Evolutionary conservation across 2,113 vertebrate genomes (phyloP).

Genomic region (Orycteropus afer): DNA sequence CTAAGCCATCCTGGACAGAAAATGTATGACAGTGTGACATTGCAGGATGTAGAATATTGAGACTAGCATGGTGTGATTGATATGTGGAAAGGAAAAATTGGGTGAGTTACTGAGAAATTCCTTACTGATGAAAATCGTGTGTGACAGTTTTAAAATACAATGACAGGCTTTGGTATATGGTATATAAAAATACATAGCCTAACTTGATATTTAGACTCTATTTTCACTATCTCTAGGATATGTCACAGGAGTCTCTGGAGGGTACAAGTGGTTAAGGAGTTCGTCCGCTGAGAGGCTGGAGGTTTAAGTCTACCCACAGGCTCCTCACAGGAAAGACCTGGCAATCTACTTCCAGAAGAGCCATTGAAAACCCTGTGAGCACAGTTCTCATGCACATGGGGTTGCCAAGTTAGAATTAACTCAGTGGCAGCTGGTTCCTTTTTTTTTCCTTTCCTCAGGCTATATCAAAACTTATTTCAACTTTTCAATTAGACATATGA

Average conservation of each 20-base stretch:
- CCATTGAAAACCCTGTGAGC: not conserved
- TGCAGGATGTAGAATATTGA: not conserved
- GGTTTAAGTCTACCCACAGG: not conserved
- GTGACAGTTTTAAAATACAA: not conserved
- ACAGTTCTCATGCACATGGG: not conserved
- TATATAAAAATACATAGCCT: not conserved
- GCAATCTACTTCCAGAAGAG: not conserved
- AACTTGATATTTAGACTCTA: not conserved
- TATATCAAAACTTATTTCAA: not conserved
- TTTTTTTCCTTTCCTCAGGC: not conserved
- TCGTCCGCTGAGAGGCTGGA: not conserved
- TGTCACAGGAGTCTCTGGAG: not conserved
- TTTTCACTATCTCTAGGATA: not conserved
- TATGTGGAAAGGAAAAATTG: not conserved
- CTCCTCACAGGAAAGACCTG: not conserved
- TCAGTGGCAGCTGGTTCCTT: not conserved
- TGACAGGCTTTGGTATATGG: not conserved
- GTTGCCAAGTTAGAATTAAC: not conserved
- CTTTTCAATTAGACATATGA: not conserved
- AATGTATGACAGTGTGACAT: accelerated
- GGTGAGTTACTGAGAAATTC: not conserved
- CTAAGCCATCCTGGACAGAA: not conserved
- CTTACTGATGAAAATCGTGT: not conserved
- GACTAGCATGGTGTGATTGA: too few species aligned
- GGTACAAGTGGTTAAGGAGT: not conserved